These are phyloP conservation scores for Eulacestoma nigropectus DNA, from an alignment of 2,113 vertebrate genomes.

Conservation along the genomic window DNA sequence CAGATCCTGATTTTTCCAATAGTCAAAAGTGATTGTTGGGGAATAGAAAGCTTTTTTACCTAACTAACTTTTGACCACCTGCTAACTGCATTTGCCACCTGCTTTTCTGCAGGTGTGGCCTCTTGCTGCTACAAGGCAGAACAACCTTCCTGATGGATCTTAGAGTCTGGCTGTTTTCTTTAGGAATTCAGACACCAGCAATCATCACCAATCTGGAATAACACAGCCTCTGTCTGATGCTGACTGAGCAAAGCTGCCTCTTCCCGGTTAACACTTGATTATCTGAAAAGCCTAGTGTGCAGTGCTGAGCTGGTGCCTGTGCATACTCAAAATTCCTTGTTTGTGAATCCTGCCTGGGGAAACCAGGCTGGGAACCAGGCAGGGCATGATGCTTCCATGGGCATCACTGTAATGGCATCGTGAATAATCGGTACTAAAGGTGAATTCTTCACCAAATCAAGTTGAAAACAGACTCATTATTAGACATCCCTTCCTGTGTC, in stretches of 20 bases:
- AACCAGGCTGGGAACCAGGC: background rate
- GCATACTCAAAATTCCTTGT: background rate
- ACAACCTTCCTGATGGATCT: background rate
- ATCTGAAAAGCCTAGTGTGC: background rate
- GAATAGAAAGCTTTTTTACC: background rate
- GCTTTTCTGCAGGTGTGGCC: background rate
- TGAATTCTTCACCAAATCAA: background rate
- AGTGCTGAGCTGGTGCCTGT: background rate
- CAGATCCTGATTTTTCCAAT: background rate
- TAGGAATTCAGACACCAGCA: background rate
- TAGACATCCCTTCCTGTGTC: background rate
- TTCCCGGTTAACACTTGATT: background rate
- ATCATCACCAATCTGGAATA: background rate
- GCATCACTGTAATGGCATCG: background rate
- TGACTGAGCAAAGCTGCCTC: background rate
- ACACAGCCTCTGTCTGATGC: background rate
- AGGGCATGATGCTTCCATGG: background rate
- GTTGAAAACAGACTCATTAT: background rate
- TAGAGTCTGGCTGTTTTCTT: background rate
- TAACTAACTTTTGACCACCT: background rate
- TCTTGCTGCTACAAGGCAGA: background rate
- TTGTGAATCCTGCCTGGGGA: background rate
- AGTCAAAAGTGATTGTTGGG: background rate
- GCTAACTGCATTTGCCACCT: background rate
- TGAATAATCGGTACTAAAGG: background rate